Evolutionary conservation across 2,797 vertebrate species (phyloP).

Genomic region (Rhodeus uyekii): DNA sequence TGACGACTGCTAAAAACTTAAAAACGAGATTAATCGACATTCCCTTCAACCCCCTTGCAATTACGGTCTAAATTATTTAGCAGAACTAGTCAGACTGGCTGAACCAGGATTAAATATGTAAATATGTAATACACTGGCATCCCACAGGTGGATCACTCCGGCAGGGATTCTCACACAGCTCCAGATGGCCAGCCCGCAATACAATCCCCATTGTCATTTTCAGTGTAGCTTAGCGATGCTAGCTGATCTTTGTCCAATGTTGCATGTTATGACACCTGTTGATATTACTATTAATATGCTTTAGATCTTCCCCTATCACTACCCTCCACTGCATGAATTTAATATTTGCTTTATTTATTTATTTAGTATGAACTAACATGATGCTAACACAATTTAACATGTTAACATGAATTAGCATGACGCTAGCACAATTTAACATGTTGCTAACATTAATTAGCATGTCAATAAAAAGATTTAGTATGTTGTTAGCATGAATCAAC

Average conservation of each 20-base stretch:
- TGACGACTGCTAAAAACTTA: too few relatives aligned
- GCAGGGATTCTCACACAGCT: conserved; percentile 3
- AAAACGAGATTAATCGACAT: neutral
- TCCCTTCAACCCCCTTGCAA: neutral
- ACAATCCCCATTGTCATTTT: conserved; percentile 5
- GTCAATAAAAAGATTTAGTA: too few relatives aligned
- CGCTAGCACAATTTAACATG: too few relatives aligned
- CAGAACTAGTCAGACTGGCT: neutral
- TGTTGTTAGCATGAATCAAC: too few relatives aligned
- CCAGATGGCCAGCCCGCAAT: conserved; percentile 25
- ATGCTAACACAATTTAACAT: too few relatives aligned
- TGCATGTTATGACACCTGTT: conserved; percentile 26
- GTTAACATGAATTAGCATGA: too few relatives aligned
- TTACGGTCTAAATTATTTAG: conserved; percentile 13
- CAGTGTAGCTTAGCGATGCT: neutral
- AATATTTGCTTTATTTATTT: too few relatives aligned
- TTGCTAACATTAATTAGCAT: too few relatives aligned
- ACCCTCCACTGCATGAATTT: too few relatives aligned
- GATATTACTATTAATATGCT: conserved; percentile 18
- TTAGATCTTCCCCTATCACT: neutral
- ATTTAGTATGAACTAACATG: too few relatives aligned
- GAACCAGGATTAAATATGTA: conserved; percentile 33
- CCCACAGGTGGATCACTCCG: conserved; percentile 22
- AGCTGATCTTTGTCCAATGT: conserved; percentile 21
- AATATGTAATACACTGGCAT: conserved; percentile 36